Conservation (phyloP, 2,113 vertebrate species). For the human region DNA sequence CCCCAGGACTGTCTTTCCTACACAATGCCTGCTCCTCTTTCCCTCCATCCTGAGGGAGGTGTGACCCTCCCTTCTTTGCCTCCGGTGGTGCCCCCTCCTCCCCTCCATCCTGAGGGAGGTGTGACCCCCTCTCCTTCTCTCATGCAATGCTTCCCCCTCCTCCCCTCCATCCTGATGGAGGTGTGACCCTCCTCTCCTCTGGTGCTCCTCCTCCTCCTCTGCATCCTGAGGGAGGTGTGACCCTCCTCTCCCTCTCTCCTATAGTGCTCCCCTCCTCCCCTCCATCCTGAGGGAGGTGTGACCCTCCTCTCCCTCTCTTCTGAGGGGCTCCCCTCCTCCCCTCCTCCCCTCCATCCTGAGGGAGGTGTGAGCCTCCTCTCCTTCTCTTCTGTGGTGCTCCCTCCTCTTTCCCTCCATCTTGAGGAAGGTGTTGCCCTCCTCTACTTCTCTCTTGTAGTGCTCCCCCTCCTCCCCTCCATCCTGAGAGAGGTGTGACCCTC, state of each 20-base stretch:
- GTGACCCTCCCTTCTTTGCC: not conserved
- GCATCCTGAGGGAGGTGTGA: not conserved
- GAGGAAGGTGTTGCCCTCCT: not conserved
- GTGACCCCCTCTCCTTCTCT: too few species aligned
- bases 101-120: too few species aligned
- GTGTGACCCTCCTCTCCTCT: accelerated
- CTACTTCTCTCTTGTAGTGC: accelerated
- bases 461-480: not conserved
- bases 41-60: too few species aligned
- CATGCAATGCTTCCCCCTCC: accelerated
- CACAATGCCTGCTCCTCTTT: accelerated
- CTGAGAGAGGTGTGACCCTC: too few species aligned
- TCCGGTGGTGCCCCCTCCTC: accelerated
- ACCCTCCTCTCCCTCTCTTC: not conserved
- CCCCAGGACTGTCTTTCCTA: not conserved
- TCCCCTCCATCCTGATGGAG: not conserved
- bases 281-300: too few species aligned
- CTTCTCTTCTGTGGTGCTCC: not conserved
- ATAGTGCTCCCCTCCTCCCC: accelerated
- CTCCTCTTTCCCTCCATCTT: accelerated
- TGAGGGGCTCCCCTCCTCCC: too few species aligned
- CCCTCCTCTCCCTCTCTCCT: not conserved
- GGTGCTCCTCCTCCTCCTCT: accelerated
- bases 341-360: not conserved
- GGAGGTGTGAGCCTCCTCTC: too few species aligned